Evolutionary conservation across 2,113 vertebrate genomes (phyloP), one percentile per base, ranked within the genome.

Genomic region (Dipodomys ordii): DNA sequence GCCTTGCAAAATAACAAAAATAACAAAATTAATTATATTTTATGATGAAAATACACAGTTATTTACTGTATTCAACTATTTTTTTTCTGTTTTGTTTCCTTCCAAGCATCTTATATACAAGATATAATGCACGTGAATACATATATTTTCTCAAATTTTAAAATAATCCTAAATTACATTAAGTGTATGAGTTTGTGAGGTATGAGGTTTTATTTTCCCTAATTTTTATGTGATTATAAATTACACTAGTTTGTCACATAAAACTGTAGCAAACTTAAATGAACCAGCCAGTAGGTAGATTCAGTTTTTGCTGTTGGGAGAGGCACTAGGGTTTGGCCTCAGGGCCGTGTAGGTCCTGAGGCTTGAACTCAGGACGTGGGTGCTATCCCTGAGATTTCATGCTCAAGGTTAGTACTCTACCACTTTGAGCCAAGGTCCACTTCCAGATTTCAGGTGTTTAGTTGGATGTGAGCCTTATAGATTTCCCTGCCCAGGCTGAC

Each of bases 141-240:
- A 13, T 53, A 53, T 53, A 13, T 83, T 44, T 74, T 76, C 0
- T 22, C 15, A 69, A 76, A 79, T 60, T 78, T 92, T 82, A 81
- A 69, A 30, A 3, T 71, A 90, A 67, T 46, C 68, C 79, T 15
- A 84, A 83, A 68, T 68, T 77, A 65, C 2, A n/a, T n/a, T 44
- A 46, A 20, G 53, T 16, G 2, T 57, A 18, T 57, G 53, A 57
- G 53, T 57, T 57, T 57, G 19, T 16, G 53, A 57, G 53, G 53
- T 57, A 57, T 57, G 13, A 18, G 15, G 53, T 13, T 57, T 57
- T 16, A 9, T 80, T 53, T 74, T 76, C 0, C 32, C 15, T 74
- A 80, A 79, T 60, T 78, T 91, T 82, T 84, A 69, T 32, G 2
- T 67, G 88, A 67, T 46, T 68, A 83, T 15, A 87, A 83, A 68